Evolutionary conservation across 1,140 invertebrate genomes (phyloP).

Genomic region (Drosophila jambulina): DNA sequence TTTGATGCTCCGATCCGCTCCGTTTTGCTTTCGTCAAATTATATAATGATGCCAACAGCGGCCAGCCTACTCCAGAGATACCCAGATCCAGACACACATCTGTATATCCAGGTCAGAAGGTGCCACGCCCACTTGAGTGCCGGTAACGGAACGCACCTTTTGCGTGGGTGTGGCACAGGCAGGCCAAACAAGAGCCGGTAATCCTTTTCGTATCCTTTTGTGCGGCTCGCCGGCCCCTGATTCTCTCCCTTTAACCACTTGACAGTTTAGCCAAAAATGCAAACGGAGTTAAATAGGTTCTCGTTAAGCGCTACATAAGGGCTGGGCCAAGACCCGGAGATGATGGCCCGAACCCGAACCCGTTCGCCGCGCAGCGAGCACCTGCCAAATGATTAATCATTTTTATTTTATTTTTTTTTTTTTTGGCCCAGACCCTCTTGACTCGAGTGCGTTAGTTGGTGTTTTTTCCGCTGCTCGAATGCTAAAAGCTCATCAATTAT

Average conservation of each 20-base stretch:
- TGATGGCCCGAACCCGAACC: slow-evolving; percentile 56
- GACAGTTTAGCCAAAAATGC: slow-evolving; percentile 79
- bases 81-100: slow-evolving; percentile 1
- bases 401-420: slow-evolving; percentile 9
- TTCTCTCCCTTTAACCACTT: slow-evolving; percentile 58
- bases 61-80: slow-evolving; percentile 52
- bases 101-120: slow-evolving; percentile 33
- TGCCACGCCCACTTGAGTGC: slow-evolving; percentile 45
- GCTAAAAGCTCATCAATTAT: slow-evolving; percentile 84
- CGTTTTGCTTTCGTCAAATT: slow-evolving; percentile 73
- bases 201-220: slow-evolving; percentile 69
- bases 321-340: slow-evolving; percentile 41
- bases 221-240: slow-evolving; percentile 17
- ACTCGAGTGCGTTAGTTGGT: slow-evolving; percentile 59
- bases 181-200: slow-evolving; percentile 66
- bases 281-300: slow-evolving; percentile 82
- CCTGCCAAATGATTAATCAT: slow-evolving; percentile 84
- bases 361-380: slow-evolving; percentile 50
- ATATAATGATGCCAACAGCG: slow-evolving; percentile 74
- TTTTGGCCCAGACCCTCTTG: slow-evolving; percentile 44
- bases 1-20: slow-evolving; percentile 12
- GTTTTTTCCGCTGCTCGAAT: slow-evolving; percentile 62
- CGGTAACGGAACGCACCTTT: slow-evolving; percentile 50
- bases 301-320: slow-evolving; percentile 74
- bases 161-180: slow-evolving; percentile 67